A percentile compares a stretch with the other conserved stretches of the same genome.
These are phyloP conservation scores for Thunnus thynnus DNA, from an alignment of 2,113 vertebrate genomes.

Conservation along the genomic window DNA sequence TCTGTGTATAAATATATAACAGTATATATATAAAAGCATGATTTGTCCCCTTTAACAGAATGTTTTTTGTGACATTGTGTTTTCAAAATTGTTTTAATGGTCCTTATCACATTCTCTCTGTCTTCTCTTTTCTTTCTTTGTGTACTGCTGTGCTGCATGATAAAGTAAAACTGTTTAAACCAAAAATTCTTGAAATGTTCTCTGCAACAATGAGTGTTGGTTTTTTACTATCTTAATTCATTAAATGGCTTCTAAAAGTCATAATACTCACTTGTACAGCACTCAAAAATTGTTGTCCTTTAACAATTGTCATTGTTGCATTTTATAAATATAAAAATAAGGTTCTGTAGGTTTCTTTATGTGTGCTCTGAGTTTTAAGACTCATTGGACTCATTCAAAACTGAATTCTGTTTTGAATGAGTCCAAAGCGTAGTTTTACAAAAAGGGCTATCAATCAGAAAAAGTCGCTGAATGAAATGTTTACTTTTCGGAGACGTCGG, in stretches of 20 bases:
- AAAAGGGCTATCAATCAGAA: conserved; percentile 55
- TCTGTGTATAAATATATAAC: no score
- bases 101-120: not conserved
- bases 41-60: no score
- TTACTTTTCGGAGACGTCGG: conserved; percentile 45
- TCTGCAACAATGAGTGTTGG: not conserved
- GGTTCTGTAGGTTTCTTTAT: conserved; percentile 1
- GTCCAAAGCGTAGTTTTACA: conserved; percentile 5
- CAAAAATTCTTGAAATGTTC: not conserved
- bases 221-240: not conserved
- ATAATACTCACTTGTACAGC: not conserved
- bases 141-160: not conserved
- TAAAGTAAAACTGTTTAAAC: not conserved
- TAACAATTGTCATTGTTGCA: not conserved
- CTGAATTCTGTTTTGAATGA: not conserved
- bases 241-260: not conserved
- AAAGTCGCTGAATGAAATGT: conserved; percentile 48
- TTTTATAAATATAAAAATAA: not conserved
- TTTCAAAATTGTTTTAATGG: not conserved
- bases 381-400: conserved; percentile 1
- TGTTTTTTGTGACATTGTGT: no score
- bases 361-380: not conserved
- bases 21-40: no score
- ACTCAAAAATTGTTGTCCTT: not conserved
- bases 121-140: not conserved